A percentile compares a stretch with the other conserved stretches of the same genome.
These are phyloP conservation scores for Lophotriccus pileatus DNA, from an alignment of 2,797 vertebrate species.

Conservation along the genomic window DNA sequence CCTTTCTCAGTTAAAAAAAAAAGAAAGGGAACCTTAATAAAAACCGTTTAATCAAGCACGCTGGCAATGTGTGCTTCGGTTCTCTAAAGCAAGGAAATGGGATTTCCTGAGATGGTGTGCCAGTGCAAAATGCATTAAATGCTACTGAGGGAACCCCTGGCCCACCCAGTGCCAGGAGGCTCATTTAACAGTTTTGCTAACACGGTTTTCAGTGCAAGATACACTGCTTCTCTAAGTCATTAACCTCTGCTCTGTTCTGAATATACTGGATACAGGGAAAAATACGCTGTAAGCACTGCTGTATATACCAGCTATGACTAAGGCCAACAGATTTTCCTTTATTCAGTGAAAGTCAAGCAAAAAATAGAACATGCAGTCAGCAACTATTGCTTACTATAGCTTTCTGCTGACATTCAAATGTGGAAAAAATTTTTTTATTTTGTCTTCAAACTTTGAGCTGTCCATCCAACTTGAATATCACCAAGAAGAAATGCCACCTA, in stretches of 20 bases:
- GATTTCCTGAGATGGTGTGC: constrained; percentile 11
- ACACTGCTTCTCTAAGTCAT: background rate
- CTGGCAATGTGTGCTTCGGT: background rate
- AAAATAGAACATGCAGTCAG: background rate
- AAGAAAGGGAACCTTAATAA: background rate
- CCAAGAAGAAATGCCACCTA: background rate
- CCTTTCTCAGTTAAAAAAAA: background rate
- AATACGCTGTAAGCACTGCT: background rate
- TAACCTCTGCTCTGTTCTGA: background rate
- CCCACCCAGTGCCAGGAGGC: background rate
- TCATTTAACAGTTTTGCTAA: background rate
- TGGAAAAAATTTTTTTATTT: background rate
- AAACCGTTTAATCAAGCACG: background rate
- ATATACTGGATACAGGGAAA: background rate
- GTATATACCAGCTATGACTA: background rate
- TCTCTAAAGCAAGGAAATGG: constrained; percentile 8
- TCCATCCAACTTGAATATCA: background rate
- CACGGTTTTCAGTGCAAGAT: background rate
- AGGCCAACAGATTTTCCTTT: background rate
- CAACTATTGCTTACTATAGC: background rate
- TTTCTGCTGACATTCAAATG: background rate
- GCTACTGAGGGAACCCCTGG: background rate
- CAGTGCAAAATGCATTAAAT: background rate
- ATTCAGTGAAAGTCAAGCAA: background rate
- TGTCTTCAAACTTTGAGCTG: background rate